Base-by-base conservation (phyloP, 2,797 vertebrate genomes). In the Babyrousa celebensis region DNA sequence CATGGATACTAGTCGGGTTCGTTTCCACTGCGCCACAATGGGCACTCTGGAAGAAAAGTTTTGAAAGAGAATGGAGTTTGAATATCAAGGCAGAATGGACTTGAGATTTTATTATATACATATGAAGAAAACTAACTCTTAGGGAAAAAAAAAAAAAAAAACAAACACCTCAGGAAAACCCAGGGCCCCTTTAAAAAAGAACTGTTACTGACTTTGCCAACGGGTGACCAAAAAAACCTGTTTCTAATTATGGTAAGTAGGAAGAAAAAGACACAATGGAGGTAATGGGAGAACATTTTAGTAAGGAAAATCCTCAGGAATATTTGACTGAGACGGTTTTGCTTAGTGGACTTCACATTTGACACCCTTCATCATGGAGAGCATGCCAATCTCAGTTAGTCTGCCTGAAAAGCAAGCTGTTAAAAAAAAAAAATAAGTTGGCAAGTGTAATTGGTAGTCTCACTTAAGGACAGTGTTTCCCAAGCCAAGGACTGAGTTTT, bases 381-480 rank as follows among this genome's bases (percentile, higher is more conserved):
- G 43, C 68, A 89, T 80, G 78, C 89, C 84, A 96, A 18, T 92
- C 65, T 96, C 95, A 85, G 92, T 94, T 79, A 40, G 95, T 92
- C n/a, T 96, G 97, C 32, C 75, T 60, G 96, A 94, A 84, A 95
- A 88, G 80, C 62, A 97, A 88, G 74, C 36, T 92, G 84, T 90
- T 94, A 70, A 97, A 89, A 94, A 43, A 43, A n/a, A 97, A 93
- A 92, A 32, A n/a, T 85, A 96, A 96, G 40, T 36, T 96, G 96
- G 92, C 67, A 95, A 96, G 21, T 91, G 48, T 90, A 56, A 98
- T 87, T 92, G 93, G 52, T 78, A 52, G 43, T 60, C 40, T 74
- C 78, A 95, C 84, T 80, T 32, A 72, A 89, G 86, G 97, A 89
- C 87, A 87, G 36, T 17, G 3, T 94, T 86, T 94, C 92, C 56